Evolutionary conservation across 2,113 vertebrate genomes (phyloP), one percentile per base, ranked within the genome.

Genomic region (Numenius arquata): DNA sequence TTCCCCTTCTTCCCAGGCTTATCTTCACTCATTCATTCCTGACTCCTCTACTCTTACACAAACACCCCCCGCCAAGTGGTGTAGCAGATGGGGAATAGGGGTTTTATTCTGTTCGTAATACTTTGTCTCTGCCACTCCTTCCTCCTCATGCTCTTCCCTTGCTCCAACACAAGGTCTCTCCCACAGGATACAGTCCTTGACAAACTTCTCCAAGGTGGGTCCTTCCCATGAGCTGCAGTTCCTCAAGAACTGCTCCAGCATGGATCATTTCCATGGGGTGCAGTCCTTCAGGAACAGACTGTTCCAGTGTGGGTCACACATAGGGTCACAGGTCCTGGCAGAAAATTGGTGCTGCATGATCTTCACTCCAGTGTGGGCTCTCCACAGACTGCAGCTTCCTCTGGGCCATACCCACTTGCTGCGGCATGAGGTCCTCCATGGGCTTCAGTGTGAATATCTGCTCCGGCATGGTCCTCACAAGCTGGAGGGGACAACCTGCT

Each of bases 21-120:
- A 34, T 58, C 38, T 70, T 77, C 26, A 36, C 22, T 21, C 29
- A 32, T 62, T 53, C 29, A 14, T 22, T 63, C 19, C 15, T 75
- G 38, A 12, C 26, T 59, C 19, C 11, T 58, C 43, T 50, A 6
- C 7, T 34, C 22, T 16, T 59, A 1, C 43, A 58, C 9, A 34
- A 2, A 40, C 6, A 11, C 29, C 15, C 3, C 6, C 4, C 47
- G 3, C 3, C 29, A 70, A 38, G 32, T 4, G 2, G 5, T 1
- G 5, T 7, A 62, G 10, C 26, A 13, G 13, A 19, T 17, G 12
- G 26, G 34, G 12, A 73, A 47, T 5, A 36, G 13, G 9, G 13
- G 15, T 8, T 58, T 32, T 61, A n/a, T 6, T 43, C 59, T 56
- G 4, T 11, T 62, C 2, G 4, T 16, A 13, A 26, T 0, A 0